These are phyloP conservation scores for Notodonta dromedarius DNA, from an alignment of 2,888 invertebrate species.

Conservation along the genomic window DNA sequence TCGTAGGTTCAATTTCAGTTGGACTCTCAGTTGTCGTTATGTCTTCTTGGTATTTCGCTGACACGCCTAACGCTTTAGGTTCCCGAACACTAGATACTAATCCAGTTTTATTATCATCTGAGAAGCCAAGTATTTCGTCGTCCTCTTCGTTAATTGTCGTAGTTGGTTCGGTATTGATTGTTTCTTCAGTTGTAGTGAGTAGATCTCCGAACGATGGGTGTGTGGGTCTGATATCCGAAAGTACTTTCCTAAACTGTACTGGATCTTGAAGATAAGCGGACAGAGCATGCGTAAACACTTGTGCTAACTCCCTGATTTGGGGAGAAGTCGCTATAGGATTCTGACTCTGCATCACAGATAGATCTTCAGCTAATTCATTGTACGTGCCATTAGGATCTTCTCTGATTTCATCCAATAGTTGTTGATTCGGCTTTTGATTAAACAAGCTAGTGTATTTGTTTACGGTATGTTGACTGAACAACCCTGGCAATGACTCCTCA, in stretches of 20 bases:
- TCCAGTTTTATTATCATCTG: slow-evolving; percentile 83
- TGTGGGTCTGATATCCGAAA: slow-evolving; percentile 91
- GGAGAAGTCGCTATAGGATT: slow-evolving; percentile 85
- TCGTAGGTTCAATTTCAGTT: slow-evolving; percentile 48
- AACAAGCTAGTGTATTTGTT: slow-evolving; percentile 84
- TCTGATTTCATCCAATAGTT: slow-evolving; percentile 70
- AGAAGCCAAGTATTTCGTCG: slow-evolving; percentile 91
- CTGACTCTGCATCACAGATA: slow-evolving; percentile 86
- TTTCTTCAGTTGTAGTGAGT: slow-evolving; percentile 65
- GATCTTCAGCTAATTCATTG: slow-evolving; percentile 79
- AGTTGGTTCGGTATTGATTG: slow-evolving; percentile 81
- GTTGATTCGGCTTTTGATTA: slow-evolving; percentile 60
- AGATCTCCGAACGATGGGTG: slow-evolving; percentile 86
- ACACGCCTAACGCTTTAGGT: slow-evolving; percentile 72
- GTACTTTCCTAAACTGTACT: slow-evolving; percentile 89
- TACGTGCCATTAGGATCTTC: slow-evolving; percentile 72
- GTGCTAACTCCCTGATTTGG: slow-evolving; percentile 91
- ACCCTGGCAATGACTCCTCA: slow-evolving; percentile 81
- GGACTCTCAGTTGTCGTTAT: slow-evolving; percentile 53
- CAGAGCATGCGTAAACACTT: slow-evolving; percentile 93
- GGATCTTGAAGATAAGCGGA: slow-evolving; percentile 93
- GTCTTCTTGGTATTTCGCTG: slow-evolving; percentile 53
- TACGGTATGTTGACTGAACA: slow-evolving; percentile 88
- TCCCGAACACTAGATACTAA: slow-evolving; percentile 59
- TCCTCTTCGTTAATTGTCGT: slow-evolving; percentile 87